Conservation (phyloP, 2,797 vertebrate genomes). For the Anableps anableps region DNA sequence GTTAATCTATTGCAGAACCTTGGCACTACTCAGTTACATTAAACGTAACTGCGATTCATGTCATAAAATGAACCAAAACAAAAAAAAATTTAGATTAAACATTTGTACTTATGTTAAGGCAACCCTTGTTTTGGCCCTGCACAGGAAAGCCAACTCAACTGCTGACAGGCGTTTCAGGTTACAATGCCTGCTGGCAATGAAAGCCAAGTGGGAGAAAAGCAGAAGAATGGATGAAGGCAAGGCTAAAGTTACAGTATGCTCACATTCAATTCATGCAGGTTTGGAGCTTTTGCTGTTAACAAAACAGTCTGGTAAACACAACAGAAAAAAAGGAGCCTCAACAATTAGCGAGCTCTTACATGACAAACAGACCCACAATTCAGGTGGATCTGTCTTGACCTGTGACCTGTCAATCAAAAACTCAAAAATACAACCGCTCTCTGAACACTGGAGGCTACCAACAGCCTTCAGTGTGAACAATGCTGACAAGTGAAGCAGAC, state of each 20-base stretch:
- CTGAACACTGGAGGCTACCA: neutral
- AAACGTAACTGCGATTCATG: neutral
- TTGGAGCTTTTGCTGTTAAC: neutral
- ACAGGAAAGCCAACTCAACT: neutral
- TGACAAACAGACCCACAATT: neutral
- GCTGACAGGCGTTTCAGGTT: slow-evolving; percentile 13
- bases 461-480: neutral
- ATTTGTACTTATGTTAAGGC: slow-evolving; percentile 4
- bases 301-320: neutral
- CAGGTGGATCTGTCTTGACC: neutral
- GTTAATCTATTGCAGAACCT: neutral
- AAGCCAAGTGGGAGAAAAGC: slow-evolving; percentile 11
- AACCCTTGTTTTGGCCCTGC: neutral
- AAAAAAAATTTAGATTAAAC: neutral
- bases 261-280: neutral
- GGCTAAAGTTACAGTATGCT: neutral
- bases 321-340: neutral
- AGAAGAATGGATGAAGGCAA: slow-evolving; percentile 23
- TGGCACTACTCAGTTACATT: neutral
- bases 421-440: neutral
- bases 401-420: neutral
- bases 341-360: too few species aligned
- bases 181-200: neutral
- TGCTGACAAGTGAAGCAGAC: too few species aligned
- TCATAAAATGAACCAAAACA: neutral